These are phyloP conservation scores for Clarias platycephalus DNA, from an alignment of 2,797 vertebrate species.

Conservation along the genomic window DNA sequence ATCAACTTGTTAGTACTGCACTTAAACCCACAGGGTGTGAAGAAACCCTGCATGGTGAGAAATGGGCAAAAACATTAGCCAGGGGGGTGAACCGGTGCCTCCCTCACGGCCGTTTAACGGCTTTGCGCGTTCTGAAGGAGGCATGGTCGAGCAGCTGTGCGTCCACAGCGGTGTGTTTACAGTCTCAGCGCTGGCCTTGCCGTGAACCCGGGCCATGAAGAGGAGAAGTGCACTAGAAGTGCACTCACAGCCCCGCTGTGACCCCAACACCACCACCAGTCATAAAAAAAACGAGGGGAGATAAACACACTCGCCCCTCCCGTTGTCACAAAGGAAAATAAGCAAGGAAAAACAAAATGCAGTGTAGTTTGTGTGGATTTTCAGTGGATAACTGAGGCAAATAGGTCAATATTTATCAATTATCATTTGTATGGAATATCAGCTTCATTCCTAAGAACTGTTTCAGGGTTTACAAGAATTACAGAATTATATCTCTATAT, in stretches of 20 bases:
- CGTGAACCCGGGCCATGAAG: constrained; percentile 70
- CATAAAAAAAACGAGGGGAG: constrained; percentile 54
- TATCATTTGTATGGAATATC: not conserved
- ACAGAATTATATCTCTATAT: not conserved
- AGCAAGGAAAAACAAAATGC: constrained; percentile 55
- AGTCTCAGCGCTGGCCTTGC: constrained; percentile 77
- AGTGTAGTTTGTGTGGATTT: constrained; percentile 7
- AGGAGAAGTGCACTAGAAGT: constrained; percentile 74
- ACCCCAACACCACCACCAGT: constrained; percentile 50
- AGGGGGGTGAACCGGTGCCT: constrained; percentile 53
- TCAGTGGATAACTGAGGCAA: not conserved
- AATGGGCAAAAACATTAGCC: constrained; percentile 32
- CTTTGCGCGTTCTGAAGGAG: constrained; percentile 44
- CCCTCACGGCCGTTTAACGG: constrained; percentile 48
- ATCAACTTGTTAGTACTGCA: not conserved
- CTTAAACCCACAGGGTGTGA: not conserved
- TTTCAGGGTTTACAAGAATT: not conserved
- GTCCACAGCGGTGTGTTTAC: constrained; percentile 73
- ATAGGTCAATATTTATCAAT: not conserved
- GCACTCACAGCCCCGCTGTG: constrained; percentile 70
- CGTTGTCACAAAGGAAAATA: constrained; percentile 68
- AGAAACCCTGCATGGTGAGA: constrained; percentile 16
- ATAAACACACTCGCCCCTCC: constrained; percentile 74
- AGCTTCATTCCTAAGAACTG: not conserved
- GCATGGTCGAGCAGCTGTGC: constrained; percentile 46